Conservation (phyloP, 1,140 invertebrate genomes). For the Schlechtendalia chinensis region DNA sequence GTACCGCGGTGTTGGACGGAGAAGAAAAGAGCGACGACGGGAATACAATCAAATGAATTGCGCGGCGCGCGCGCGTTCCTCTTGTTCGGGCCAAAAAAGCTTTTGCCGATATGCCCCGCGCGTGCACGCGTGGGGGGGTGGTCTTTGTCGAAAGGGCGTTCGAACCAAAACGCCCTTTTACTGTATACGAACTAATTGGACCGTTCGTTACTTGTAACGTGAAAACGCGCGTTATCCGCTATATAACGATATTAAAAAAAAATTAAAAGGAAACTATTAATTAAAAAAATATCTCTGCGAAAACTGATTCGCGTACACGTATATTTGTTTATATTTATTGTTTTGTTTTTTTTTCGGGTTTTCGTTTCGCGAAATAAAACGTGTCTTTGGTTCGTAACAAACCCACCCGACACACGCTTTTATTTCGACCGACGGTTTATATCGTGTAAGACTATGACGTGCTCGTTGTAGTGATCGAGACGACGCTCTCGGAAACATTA, state of each 20-base stretch:
- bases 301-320: too few relatives aligned
- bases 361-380: too few relatives aligned
- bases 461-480: too few relatives aligned
- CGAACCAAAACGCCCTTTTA: slow-evolving; percentile 19
- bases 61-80: not conserved
- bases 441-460: too few relatives aligned
- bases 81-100: slow-evolving; percentile 1
- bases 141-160: slow-evolving; percentile 38
- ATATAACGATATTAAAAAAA: slow-evolving; percentile 15
- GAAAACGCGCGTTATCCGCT: not conserved
- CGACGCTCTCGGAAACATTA: too few relatives aligned
- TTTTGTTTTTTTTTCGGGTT: too few relatives aligned
- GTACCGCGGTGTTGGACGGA: too few relatives aligned
- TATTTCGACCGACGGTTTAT: too few relatives aligned
- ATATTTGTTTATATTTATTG: too few relatives aligned
- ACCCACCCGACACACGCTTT: too few relatives aligned
- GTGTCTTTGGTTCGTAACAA: too few relatives aligned
- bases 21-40: not conserved
- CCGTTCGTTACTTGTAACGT: slow-evolving; percentile 5
- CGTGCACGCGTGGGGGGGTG: not conserved
- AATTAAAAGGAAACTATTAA: not conserved
- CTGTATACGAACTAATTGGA: slow-evolving; percentile 27
- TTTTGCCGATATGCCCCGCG: not conserved
- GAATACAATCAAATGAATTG: slow-evolving; percentile 17
- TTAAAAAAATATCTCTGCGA: not conserved